Evolutionary conservation across 2,797 vertebrate genomes (phyloP).

Genomic region (Vespertilio murinus): DNA sequence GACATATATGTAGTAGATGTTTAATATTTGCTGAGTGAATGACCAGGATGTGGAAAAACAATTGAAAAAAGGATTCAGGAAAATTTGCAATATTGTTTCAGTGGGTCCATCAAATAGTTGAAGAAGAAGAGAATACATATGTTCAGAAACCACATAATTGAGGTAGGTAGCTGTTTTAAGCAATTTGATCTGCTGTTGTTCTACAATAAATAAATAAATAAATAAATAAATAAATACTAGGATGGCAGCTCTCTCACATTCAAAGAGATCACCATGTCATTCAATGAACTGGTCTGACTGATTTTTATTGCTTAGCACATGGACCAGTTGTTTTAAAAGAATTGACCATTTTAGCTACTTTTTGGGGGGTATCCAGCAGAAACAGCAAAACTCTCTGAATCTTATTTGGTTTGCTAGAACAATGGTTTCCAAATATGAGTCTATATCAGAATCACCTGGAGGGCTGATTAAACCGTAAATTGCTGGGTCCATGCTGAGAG

Average conservation of each 20-base stretch:
- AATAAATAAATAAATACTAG: not conserved
- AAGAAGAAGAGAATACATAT: not conserved
- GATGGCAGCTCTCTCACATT: not conserved
- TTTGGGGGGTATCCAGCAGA: not conserved
- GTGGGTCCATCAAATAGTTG: not conserved
- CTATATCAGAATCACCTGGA: not conserved
- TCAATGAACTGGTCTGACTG: not conserved
- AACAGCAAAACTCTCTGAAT: not conserved
- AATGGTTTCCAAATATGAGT: not conserved
- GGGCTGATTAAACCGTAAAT: not conserved
- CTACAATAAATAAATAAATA: not conserved
- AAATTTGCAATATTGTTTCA: conserved; percentile 30
- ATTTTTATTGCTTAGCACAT: not conserved
- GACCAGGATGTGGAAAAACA: not conserved
- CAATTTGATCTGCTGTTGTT: not conserved
- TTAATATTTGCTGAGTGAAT: conserved; percentile 27
- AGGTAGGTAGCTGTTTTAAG: not conserved
- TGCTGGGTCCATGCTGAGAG: not conserved
- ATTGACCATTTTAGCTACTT: not conserved
- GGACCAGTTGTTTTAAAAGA: not conserved
- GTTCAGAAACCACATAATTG: not conserved
- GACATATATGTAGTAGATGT: not conserved
- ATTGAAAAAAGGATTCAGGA: not conserved
- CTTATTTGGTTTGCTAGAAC: not conserved
- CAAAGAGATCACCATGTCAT: not conserved